A percentile compares a stretch with the other conserved stretches of the same genome.
Evolutionary conservation across 2,888 invertebrate species (phyloP).

Genomic region (Acanthoscelides obtectus): DNA sequence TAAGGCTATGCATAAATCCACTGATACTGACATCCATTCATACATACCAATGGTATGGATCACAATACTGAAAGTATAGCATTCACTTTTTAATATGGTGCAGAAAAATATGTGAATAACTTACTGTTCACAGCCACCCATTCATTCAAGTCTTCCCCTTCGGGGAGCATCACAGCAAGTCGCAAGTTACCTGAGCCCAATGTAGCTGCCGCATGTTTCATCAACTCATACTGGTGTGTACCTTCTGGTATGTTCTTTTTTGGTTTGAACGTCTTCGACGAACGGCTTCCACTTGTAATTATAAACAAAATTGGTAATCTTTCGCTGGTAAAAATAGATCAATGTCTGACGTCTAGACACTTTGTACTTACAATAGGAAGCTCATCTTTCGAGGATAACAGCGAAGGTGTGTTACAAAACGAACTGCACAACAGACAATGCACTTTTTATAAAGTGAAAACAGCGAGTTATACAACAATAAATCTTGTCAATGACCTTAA

Average conservation of each 20-base stretch:
- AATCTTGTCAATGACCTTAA: slow-evolving; percentile 38
- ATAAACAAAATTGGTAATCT: slow-evolving; percentile 2
- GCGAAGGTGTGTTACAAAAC: slow-evolving; percentile 1
- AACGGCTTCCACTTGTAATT: slow-evolving; percentile 72
- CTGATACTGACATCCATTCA: no score
- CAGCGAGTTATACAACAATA: slow-evolving; percentile 19
- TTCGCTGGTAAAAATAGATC: slow-evolving; percentile 26
- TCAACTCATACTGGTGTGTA: slow-evolving; percentile 97
- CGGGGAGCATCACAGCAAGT: slow-evolving; percentile 93
- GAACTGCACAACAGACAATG: not conserved
- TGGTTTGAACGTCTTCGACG: slow-evolving; percentile 96
- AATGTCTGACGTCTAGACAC: slow-evolving; percentile 9
- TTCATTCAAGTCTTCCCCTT: slow-evolving; percentile 98
- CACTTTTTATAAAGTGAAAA: slow-evolving; percentile 2
- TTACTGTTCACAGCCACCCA: slow-evolving; percentile 99
- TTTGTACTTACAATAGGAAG: slow-evolving; percentile 60
- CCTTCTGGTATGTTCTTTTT: slow-evolving; percentile 99
- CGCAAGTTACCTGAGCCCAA: slow-evolving; percentile 95
- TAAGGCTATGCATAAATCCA: no score
- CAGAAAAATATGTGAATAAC: slow-evolving; percentile 42
- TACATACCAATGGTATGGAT: no score
- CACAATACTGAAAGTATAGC: no score
- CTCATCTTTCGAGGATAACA: slow-evolving; percentile 36
- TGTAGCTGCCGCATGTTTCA: slow-evolving; percentile 99
- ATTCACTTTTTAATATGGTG: no score